These are phyloP conservation scores for Acropora yongei DNA, from an alignment of 64 coral and sea anemone genomes.

Conservation along the genomic window DNA sequence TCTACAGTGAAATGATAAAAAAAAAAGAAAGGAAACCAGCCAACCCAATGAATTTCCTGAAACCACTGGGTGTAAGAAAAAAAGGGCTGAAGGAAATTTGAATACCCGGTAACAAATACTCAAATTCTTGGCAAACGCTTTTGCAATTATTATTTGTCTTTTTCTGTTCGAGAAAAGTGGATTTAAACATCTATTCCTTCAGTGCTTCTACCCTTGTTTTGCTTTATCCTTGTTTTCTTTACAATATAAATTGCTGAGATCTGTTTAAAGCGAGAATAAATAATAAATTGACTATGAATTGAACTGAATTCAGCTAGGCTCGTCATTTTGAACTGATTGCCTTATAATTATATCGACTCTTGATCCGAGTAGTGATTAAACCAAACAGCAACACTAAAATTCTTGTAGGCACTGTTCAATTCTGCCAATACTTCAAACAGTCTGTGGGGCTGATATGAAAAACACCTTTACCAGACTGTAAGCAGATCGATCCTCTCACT, in stretches of 20 bases:
- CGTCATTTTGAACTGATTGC: neutral
- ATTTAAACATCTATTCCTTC: neutral
- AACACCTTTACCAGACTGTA: neutral
- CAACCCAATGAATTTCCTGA: neutral
- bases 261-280: neutral
- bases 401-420: neutral
- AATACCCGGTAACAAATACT: neutral
- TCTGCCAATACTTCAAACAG: neutral
- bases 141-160: neutral
- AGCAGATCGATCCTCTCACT: neutral
- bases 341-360: neutral
- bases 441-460: neutral
- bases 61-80: neutral
- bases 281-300: neutral
- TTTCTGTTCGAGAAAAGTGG: neutral
- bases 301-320: neutral
- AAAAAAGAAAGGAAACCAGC: conserved; percentile 5
- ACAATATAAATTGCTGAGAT: neutral
- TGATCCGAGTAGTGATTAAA: neutral
- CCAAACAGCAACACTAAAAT: neutral
- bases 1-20: neutral
- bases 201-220: neutral
- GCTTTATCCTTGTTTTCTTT: neutral
- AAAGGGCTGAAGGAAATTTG: neutral
- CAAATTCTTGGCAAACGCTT: neutral